Evolutionary conservation across 53 echinoderm and acorn worm genomes (phyloP), one percentile per base, ranked within the genome.

Genomic region (Arbacia lixula): DNA sequence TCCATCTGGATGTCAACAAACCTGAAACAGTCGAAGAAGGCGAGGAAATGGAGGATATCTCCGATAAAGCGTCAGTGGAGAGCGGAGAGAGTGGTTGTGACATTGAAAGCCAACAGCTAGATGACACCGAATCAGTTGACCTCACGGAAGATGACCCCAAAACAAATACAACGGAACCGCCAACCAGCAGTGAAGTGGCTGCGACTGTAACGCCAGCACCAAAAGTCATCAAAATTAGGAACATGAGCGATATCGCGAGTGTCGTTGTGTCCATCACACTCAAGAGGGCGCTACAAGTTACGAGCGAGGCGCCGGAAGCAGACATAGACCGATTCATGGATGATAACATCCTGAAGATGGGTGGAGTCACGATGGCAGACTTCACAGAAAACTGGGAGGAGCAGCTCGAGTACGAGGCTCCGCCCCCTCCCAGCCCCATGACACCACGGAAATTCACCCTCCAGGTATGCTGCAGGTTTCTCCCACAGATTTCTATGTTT

Each of bases 51-150:
- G 68, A 39, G 0, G 73, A 35, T 17, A 21, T 19, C 2, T 17
- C 56, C 1, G 78, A 91, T 40, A 46, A 76, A 12, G 69, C 61
- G 4, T 75, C 76, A 5, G 86, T 88, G 3, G 87, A 84, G 41
- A 89, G 90, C 40, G 56, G 29, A 27, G 95, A 95, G 67, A 95
- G 95, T 34, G 92, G 92, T 26, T 95, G 88, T 85, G 91, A 94
- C 26, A 89, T 69, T 4, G 93, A 89, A 32, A 92, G 95, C 51
- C 89, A 92, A 54, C 91, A 72, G 60, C 78, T 90, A 19, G 91
- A 87, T 21, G 83, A 87, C 34, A 86, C 82, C 36, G 92, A 85
- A 46, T 63, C 82, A 12, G 33, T 81, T 42, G 82, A 81, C 24
- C 31, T 81, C 37, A 49, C 43, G 5, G 63, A 46, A 10, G 12